Evolutionary conservation across 2,888 invertebrate genomes (phyloP), one percentile per base, ranked within the genome.

Genomic region (Leptopilina syphax): DNA sequence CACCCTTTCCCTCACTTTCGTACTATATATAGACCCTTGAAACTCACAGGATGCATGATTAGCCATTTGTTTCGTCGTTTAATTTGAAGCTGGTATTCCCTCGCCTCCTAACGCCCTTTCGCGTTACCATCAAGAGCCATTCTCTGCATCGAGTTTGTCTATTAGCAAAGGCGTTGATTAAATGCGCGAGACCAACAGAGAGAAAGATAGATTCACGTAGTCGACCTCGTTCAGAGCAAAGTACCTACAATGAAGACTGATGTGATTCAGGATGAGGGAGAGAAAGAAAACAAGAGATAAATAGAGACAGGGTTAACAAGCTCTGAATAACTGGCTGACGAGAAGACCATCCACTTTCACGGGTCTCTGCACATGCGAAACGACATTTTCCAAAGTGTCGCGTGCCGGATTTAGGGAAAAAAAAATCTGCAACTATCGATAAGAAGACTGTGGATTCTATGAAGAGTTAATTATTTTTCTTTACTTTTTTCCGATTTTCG

Each of bases 41-140:
- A 24, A 27, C 44, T 44, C 34, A 83, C 77, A 85, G 87, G 89
- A 89, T 85, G 88, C 89, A 89, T 90, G 89, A 90, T 90, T 90
- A 89, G 90, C 90, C 88, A 90, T 90, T 90, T 90, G 90, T 90
- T 90, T 89, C 89, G 88, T 85, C 88, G 88, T 90, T 90, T 90
- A 90, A 90, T 90, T 90, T 87, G 84, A 87, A 86, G 84, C 83
- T 85, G 82, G 83, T 81, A 82, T 78, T 80, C 76, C 78, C 81
- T 80, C 47, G 67, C 65, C 66, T 76, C 77, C 82, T 77, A 60
- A 63, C 76, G 68, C 65, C 80, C 60, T 79, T 63, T 76, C 73
- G 78, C 85, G 84, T 82, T 83, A 83, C 84, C 89, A 88, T 89
- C 89, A 88, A 89, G 88, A 86, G 86, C 87, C 87, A 86, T 88